Evolutionary conservation across 2,888 invertebrate genomes (phyloP).

Genomic region (Sinotaia quadrata): DNA sequence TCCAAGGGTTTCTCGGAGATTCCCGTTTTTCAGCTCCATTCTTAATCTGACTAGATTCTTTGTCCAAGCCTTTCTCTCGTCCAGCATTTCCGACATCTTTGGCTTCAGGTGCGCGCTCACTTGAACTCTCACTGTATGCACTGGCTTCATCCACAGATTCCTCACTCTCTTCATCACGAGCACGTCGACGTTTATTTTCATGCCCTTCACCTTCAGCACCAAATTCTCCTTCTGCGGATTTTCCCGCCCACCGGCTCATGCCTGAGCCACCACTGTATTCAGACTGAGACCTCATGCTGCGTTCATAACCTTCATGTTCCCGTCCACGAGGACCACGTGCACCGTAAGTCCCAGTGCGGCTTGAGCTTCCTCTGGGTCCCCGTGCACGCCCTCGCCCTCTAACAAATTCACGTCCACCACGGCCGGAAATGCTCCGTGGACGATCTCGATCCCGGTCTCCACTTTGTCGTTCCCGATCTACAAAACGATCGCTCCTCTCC

Average conservation of each 20-base stretch:
- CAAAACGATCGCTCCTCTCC: slow-evolving; percentile 35
- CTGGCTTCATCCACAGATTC: slow-evolving; percentile 65
- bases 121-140: slow-evolving; percentile 63
- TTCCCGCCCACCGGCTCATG: slow-evolving; percentile 32
- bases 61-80: slow-evolving; percentile 30
- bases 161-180: slow-evolving; percentile 60
- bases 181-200: slow-evolving; percentile 46
- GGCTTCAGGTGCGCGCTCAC: slow-evolving; percentile 46
- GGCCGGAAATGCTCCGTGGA: slow-evolving; percentile 49
- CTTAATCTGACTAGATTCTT: slow-evolving; percentile 16
- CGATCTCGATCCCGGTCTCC: slow-evolving; percentile 41
- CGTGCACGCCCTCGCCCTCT: slow-evolving; percentile 64
- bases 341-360: slow-evolving; percentile 34
- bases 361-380: slow-evolving; percentile 42
- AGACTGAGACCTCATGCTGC: slow-evolving; percentile 29
- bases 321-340: slow-evolving; percentile 38
- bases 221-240: slow-evolving; percentile 24
- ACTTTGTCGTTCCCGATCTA: slow-evolving; percentile 29
- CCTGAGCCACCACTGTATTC: slow-evolving; percentile 16
- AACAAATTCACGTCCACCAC: slow-evolving; percentile 63
- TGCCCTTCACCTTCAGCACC: slow-evolving; percentile 45
- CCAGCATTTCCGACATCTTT: slow-evolving; percentile 29
- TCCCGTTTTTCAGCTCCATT: slow-evolving; percentile 27
- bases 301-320: slow-evolving; percentile 41
- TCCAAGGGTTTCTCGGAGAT: slow-evolving; percentile 18